phyloP scores from a whole-genome alignment of 2,888 invertebrate species.

The Octodonta nipae region DNA sequence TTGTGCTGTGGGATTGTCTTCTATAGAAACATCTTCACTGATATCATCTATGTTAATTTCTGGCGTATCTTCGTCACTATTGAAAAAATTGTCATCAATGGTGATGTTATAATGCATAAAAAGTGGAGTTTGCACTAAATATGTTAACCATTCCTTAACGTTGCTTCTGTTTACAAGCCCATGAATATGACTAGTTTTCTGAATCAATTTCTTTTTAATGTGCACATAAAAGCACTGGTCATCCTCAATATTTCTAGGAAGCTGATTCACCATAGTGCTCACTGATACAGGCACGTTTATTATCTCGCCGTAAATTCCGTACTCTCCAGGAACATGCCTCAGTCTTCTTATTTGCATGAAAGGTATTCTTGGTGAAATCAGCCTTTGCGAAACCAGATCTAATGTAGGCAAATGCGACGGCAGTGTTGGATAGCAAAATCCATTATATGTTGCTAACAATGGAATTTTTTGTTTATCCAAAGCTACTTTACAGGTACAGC shows the following conservation, averaged over 20 bases:
- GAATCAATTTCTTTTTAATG: background rate
- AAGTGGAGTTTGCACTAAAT: conserved; percentile 1
- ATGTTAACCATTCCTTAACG: conserved; percentile 1
- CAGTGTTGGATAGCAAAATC: background rate
- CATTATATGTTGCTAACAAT: background rate
- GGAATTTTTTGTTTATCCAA: background rate
- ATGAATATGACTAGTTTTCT: conserved; percentile 1
- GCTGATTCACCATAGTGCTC: background rate
- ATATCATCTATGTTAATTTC: conserved; percentile 2
- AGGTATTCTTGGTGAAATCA: conserved; percentile 1
- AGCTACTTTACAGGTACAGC: background rate
- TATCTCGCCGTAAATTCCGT: conserved; percentile 1
- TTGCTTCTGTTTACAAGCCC: background rate
- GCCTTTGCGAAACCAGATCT: conserved; percentile 1
- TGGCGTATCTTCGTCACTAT: background rate
- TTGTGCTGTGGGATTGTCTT: background rate
- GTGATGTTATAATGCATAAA: conserved; percentile 1
- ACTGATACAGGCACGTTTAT: background rate
- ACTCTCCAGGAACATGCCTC: background rate
- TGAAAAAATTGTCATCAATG: background rate
- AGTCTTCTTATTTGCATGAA: conserved; percentile 3
- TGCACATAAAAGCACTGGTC: conserved; percentile 1
- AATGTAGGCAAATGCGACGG: conserved; percentile 2
- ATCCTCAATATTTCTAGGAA: conserved; percentile 2
- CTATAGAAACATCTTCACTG: conserved; percentile 1